phyloP scores from a whole-genome alignment of 2,888 invertebrate species.

The Parnassius smintheus region DNA sequence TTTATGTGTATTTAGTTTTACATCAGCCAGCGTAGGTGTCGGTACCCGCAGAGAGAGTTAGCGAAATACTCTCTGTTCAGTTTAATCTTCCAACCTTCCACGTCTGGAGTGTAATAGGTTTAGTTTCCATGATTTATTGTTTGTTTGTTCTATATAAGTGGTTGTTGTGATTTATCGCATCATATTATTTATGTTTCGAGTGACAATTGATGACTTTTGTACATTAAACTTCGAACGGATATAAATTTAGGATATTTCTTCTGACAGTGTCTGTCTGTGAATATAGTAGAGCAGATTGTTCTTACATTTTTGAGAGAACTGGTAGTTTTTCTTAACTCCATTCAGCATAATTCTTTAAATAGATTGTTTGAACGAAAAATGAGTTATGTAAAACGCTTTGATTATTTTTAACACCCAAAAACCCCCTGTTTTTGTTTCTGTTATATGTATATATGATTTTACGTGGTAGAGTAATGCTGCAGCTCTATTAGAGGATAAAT shows the following conservation, averaged over 20 bases:
- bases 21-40: constrained; percentile 45
- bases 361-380: no score
- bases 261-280: constrained; percentile 3
- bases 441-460: no score
- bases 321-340: no score
- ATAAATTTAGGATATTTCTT: constrained; percentile 23
- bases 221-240: constrained; percentile 18
- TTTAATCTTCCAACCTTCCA: constrained; percentile 47
- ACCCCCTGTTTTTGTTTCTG: no score
- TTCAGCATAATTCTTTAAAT: no score
- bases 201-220: constrained; percentile 30
- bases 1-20: constrained; percentile 44
- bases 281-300: no score
- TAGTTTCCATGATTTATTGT: constrained; percentile 53
- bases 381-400: no score
- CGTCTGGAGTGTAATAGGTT: constrained; percentile 54
- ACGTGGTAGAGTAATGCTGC: no score
- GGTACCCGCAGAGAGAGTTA: constrained; percentile 37
- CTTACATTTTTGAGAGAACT: no score
- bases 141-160: constrained; percentile 54
- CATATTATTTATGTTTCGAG: constrained; percentile 39
- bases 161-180: constrained; percentile 44
- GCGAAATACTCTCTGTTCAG: constrained; percentile 42
- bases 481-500: no score
- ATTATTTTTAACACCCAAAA: no score